These are phyloP conservation scores for Helogale parvula DNA, from an alignment of 2,113 vertebrate genomes.

Conservation along the genomic window DNA sequence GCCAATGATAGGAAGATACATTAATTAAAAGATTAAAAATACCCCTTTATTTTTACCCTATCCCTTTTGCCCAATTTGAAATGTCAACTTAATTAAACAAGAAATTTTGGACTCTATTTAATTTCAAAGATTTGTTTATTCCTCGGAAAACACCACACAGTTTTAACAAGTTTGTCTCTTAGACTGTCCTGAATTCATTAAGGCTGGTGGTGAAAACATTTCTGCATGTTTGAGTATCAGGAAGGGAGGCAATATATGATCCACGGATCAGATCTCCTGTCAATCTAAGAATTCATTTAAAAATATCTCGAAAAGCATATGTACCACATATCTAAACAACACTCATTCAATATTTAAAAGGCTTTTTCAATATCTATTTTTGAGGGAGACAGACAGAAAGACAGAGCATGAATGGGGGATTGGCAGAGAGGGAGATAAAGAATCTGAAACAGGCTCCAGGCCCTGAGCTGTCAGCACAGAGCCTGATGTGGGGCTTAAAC, in stretches of 20 bases:
- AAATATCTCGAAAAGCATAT: slow-evolving; percentile 1
- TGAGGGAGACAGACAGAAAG: too few relatives aligned
- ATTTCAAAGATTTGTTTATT: slow-evolving; percentile 15
- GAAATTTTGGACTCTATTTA: not conserved
- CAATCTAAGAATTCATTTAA: slow-evolving; percentile 8
- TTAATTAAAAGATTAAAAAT: not conserved
- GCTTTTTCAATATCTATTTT: too few relatives aligned
- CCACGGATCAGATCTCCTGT: not conserved
- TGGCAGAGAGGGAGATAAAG: too few relatives aligned
- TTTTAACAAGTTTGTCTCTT: slow-evolving; percentile 16
- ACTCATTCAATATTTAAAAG: not conserved
- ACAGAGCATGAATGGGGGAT: too few relatives aligned
- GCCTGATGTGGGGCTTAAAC: too few relatives aligned
- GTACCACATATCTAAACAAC: not conserved
- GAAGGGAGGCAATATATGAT: not conserved
- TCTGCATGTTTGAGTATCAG: not conserved
- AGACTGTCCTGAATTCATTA: not conserved
- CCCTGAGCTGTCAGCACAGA: too few relatives aligned
- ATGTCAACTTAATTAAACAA: slow-evolving; percentile 20
- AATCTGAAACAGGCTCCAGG: too few relatives aligned
- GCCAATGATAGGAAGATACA: not conserved
- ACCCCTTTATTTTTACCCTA: not conserved
- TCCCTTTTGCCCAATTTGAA: not conserved
- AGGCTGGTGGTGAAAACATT: not conserved
- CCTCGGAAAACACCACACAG: not conserved